These are phyloP conservation scores for Neopipo cinnamomea DNA, from an alignment of 2,113 vertebrate genomes.

Conservation along the genomic window DNA sequence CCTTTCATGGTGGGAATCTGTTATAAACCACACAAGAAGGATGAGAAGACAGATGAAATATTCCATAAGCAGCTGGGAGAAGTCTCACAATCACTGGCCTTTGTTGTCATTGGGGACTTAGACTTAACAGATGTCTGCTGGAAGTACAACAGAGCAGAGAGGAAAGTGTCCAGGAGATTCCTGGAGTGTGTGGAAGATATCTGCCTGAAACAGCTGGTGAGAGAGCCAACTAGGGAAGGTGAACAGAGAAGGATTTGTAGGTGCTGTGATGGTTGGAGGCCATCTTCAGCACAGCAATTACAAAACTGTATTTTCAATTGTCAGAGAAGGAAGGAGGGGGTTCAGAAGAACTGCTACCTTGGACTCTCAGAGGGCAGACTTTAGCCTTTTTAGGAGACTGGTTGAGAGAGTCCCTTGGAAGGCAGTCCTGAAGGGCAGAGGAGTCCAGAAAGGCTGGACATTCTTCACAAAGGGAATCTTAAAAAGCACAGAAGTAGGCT, in stretches of 20 bases:
- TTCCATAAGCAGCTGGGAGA: background rate
- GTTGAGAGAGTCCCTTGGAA: background rate
- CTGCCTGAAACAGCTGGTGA: background rate
- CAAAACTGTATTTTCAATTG: background rate
- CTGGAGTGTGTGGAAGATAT: background rate
- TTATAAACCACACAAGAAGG: background rate
- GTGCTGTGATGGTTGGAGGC: background rate
- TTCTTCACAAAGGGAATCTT: background rate
- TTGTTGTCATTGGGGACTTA: background rate
- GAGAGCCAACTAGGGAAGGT: background rate
- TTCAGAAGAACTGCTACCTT: background rate
- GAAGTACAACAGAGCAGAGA: background rate
- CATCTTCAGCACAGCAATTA: fast-evolving
- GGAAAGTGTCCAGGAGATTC: background rate
- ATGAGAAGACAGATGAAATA: background rate
- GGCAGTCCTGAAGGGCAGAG: background rate
- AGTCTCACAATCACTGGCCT: background rate
- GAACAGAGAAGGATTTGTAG: background rate
- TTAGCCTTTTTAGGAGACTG: background rate
- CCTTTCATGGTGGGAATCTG: background rate
- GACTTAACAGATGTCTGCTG: background rate
- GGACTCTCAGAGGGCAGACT: background rate
- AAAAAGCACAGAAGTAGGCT: background rate
- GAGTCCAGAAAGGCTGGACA: background rate
- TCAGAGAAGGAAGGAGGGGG: background rate